Evolutionary conservation across 2,797 vertebrate species (phyloP).

Genomic region (Rhinatrema bivittatum): DNA sequence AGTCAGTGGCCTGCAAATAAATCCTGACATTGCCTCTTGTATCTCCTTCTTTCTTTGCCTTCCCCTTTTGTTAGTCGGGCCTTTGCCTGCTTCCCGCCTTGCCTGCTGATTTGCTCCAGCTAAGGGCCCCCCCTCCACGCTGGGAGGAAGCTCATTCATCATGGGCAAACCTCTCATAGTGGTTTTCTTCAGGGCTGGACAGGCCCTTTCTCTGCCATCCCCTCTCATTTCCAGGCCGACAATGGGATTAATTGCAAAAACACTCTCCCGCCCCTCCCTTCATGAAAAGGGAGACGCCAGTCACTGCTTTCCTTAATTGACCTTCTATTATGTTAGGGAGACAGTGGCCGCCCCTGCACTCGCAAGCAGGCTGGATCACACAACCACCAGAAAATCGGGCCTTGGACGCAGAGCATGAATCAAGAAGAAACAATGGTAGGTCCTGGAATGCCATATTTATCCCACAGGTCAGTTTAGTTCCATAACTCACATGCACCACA

Average conservation of each 20-base stretch:
- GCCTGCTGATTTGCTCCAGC: neutral
- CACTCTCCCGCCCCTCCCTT: neutral
- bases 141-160: constrained; percentile 1
- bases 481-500: neutral
- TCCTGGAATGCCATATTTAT: neutral
- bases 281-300: neutral
- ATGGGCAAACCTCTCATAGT: neutral
- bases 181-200: neutral
- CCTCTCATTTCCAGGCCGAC: constrained; percentile 4
- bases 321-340: neutral
- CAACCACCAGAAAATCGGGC: constrained; percentile 2
- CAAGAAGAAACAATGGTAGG: neutral
- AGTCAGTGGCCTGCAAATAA: too few relatives aligned
- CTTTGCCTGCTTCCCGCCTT: neutral
- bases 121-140: neutral
- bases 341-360: neutral
- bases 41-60: too few relatives aligned
- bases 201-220: neutral
- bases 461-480: neutral
- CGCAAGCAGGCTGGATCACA: neutral
- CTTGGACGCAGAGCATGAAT: neutral
- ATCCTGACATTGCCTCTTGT: too few relatives aligned
- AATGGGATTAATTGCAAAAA: constrained; percentile 9
- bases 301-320: neutral
- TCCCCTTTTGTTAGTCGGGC: too few relatives aligned